Percentiles rank a stretch among this genome's conserved stretches.
Conservation (phyloP, 2,113 vertebrate genomes). For the Colius striatus region DNA sequence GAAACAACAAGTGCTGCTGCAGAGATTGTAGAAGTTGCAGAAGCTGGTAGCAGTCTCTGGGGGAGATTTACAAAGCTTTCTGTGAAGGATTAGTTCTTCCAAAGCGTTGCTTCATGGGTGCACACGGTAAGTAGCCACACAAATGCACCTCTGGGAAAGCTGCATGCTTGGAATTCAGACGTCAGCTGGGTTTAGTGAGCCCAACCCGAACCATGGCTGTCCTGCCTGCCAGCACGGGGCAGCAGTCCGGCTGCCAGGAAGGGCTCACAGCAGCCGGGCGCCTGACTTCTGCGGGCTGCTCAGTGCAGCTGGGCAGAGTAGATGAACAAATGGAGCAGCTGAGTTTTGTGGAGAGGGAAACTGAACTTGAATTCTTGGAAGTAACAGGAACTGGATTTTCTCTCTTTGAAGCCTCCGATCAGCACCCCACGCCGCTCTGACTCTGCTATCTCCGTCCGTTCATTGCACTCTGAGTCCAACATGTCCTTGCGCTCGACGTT, state of each 20-base stretch:
- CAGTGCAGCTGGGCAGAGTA: background rate
- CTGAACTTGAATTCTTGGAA: background rate
- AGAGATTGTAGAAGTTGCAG: conserved; percentile 9
- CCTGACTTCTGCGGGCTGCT: background rate
- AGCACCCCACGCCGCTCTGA: conserved; percentile 92
- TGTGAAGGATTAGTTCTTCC: conserved; percentile 20
- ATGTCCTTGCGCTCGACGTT: conserved; percentile 98
- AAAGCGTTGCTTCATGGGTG: background rate
- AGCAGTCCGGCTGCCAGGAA: background rate
- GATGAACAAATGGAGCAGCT: background rate
- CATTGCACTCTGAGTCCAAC: conserved; percentile 96
- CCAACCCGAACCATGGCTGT: background rate
- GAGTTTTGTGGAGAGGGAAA: background rate
- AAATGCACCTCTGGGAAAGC: background rate
- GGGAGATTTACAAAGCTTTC: conserved; percentile 2
- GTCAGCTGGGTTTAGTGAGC: background rate
- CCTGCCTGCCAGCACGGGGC: background rate
- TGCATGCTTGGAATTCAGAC: background rate
- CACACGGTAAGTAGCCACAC: background rate
- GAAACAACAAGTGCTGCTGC: conserved; percentile 59
- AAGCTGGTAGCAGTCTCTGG: background rate
- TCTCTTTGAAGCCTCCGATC: conserved; percentile 86
- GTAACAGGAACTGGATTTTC: background rate
- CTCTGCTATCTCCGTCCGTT: conserved; percentile 95
- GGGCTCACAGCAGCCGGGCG: background rate